Evolutionary conservation across 1,140 invertebrate genomes (phyloP).

Genomic region (Hypothenemus hampei): DNA sequence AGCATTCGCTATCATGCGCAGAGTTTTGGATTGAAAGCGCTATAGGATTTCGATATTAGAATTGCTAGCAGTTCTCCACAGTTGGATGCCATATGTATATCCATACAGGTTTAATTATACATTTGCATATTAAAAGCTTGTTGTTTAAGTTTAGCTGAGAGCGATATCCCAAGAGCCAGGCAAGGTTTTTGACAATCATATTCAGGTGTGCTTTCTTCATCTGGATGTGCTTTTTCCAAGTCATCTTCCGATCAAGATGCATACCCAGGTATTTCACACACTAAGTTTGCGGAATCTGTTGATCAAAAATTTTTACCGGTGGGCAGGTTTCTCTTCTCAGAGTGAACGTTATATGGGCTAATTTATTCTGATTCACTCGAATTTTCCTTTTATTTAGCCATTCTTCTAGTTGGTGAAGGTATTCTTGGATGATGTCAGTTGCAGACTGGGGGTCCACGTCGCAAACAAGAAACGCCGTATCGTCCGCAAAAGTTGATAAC

Average conservation of each 20-base stretch:
- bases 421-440: slow-evolving; percentile 19
- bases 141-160: background rate
- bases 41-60: background rate
- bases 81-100: background rate
- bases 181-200: background rate
- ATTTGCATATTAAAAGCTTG: background rate
- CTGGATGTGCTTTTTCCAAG: no score
- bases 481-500: slow-evolving; percentile 33
- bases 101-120: background rate
- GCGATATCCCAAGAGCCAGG: slow-evolving; percentile 1
- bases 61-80: background rate
- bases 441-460: slow-evolving; percentile 15
- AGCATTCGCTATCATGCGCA: background rate
- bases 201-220: background rate
- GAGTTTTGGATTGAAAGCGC: background rate
- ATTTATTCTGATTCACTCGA: slow-evolving; percentile 36
- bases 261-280: no score
- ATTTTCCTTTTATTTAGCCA: slow-evolving; percentile 37
- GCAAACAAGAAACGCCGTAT: slow-evolving; percentile 30
- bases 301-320: background rate
- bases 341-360: slow-evolving; percentile 18
- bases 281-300: background rate
- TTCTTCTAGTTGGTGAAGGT: slow-evolving; percentile 17
- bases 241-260: no score
- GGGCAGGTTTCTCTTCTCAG: slow-evolving; percentile 7